These are phyloP conservation scores for Lepus americanus DNA, from an alignment of 2,113 vertebrate genomes.

Conservation along the genomic window DNA sequence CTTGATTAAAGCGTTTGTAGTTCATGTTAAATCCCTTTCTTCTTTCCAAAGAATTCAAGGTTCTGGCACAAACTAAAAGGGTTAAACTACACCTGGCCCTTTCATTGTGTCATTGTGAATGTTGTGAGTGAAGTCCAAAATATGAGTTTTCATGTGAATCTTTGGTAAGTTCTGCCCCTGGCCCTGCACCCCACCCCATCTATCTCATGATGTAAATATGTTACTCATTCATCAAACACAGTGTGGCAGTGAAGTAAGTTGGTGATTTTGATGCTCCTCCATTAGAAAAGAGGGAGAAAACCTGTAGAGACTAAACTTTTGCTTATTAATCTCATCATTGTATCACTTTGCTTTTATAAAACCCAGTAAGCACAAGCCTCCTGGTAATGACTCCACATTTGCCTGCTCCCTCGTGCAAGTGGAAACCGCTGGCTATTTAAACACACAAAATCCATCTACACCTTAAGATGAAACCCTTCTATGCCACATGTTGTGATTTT, in stretches of 20 bases:
- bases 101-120: constrained; percentile 58
- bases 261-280: constrained; percentile 46
- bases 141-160: constrained; percentile 50
- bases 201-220: constrained; percentile 15
- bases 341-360: background rate
- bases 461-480: constrained; percentile 25
- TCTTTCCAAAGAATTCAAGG: constrained; percentile 75
- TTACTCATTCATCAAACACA: constrained; percentile 64
- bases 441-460: constrained; percentile 33
- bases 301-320: constrained; percentile 38
- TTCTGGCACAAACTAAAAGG: constrained; percentile 80
- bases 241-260: background rate
- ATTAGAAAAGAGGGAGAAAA: constrained; percentile 43
- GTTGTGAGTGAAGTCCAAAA: constrained; percentile 67
- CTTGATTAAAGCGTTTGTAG: constrained; percentile 80
- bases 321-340: constrained; percentile 5
- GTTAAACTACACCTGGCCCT: constrained; percentile 80
- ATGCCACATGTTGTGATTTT: background rate
- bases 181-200: background rate
- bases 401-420: background rate
- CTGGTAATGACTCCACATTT: background rate
- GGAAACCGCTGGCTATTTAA: constrained; percentile 34
- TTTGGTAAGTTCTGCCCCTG: background rate
- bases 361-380: background rate
- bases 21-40: constrained; percentile 77